Conservation (phyloP, 2,797 vertebrate genomes). For the Phalanger gymnotis region DNA sequence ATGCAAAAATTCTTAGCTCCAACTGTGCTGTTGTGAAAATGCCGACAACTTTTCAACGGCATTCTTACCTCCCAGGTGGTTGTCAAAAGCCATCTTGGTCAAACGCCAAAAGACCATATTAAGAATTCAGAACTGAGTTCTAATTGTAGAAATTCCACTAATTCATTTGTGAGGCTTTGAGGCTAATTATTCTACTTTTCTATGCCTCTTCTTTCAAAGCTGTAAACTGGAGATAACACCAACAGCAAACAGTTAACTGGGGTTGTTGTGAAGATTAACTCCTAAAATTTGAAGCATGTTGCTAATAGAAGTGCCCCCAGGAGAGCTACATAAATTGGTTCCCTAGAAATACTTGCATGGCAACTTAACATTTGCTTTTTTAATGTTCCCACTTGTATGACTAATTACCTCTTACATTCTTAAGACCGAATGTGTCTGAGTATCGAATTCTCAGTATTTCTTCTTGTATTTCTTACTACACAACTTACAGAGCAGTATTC, state of each 20-base stretch:
- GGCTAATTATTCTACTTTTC: conserved; percentile 3
- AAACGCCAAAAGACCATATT: background rate
- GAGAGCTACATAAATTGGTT: background rate
- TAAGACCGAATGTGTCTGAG: background rate
- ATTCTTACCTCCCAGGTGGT: background rate
- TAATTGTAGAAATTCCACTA: conserved; percentile 8
- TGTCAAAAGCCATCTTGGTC: background rate
- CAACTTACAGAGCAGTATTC: background rate
- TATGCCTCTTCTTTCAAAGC: background rate
- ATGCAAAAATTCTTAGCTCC: background rate
- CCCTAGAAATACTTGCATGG: background rate
- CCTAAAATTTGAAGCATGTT: conserved; percentile 30
- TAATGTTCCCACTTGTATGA: background rate
- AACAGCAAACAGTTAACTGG: background rate
- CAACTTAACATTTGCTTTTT: background rate
- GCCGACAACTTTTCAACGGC: background rate
- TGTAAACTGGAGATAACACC: conserved; percentile 29
- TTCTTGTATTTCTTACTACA: background rate
- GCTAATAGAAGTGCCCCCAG: background rate
- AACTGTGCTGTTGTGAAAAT: background rate
- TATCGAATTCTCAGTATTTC: conserved; percentile 15
- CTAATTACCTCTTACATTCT: background rate
- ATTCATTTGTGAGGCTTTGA: background rate
- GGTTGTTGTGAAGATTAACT: background rate
- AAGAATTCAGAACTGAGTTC: conserved; percentile 1